Conservation (phyloP, 53 echinoderm and acorn worm species). For the Echinarachnius parma region DNA sequence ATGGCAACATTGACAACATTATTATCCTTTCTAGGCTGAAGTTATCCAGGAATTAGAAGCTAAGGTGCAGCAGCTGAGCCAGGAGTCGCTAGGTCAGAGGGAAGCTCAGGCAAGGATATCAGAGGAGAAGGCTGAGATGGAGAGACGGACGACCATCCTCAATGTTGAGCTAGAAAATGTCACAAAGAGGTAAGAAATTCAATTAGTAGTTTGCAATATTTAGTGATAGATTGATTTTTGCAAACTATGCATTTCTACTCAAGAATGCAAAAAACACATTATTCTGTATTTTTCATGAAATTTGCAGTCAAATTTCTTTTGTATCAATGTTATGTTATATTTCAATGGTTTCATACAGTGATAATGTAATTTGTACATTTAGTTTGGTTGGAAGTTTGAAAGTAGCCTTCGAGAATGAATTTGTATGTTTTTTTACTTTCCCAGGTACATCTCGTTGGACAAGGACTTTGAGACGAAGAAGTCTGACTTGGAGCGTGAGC, state of each 20-base stretch:
- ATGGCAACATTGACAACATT: too few relatives aligned
- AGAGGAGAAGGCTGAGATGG: slow-evolving; percentile 66
- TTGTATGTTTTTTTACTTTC: not conserved
- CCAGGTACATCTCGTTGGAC: slow-evolving; percentile 58
- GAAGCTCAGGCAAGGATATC: slow-evolving; percentile 41
- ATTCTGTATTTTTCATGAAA: too few relatives aligned
- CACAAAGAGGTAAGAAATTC: slow-evolving; percentile 67
- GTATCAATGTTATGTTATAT: too few relatives aligned
- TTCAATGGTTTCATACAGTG: too few relatives aligned
- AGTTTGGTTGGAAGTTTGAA: too few relatives aligned
- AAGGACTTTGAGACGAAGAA: slow-evolving; percentile 45
- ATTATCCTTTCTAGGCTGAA: slow-evolving; percentile 41
- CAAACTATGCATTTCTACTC: too few relatives aligned
- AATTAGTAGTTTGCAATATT: too few relatives aligned
- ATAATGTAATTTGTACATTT: too few relatives aligned
- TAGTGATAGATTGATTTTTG: too few relatives aligned
- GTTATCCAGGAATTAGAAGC: slow-evolving; percentile 80
- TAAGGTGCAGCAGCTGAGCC: slow-evolving; percentile 64
- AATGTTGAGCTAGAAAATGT: slow-evolving; percentile 65
- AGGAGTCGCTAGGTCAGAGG: slow-evolving; percentile 63
- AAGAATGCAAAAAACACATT: too few relatives aligned
- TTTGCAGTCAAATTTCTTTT: too few relatives aligned
- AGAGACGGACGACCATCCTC: slow-evolving; percentile 44
- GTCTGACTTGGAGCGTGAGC: slow-evolving; percentile 60
- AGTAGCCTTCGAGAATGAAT: too few relatives aligned